Percentiles rank a stretch among this genome's conserved stretches.
Conservation (phyloP, 2,113 vertebrate species). For the Taxidea taxus region DNA sequence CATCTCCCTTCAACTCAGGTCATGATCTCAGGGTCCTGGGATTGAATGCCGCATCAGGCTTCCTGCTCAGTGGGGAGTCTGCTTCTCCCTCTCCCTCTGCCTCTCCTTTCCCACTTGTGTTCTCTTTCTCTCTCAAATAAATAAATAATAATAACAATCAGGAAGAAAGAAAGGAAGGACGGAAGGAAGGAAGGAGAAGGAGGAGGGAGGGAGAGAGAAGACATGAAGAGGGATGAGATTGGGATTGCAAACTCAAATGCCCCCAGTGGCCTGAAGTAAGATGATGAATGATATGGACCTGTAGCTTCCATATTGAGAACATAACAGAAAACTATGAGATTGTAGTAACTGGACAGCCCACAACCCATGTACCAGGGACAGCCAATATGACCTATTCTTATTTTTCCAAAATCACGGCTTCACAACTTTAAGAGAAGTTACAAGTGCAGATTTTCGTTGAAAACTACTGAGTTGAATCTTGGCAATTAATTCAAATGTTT, state of each 20-base stretch:
- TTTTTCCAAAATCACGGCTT: not conserved
- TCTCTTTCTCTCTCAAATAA: not conserved
- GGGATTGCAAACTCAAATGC: fast-evolving
- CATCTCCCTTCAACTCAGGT: not conserved
- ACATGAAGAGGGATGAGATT: not conserved
- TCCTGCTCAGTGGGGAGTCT: not conserved
- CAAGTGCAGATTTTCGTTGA: not conserved
- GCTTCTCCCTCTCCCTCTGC: not conserved
- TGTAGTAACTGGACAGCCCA: fast-evolving
- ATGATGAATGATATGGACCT: fast-evolving
- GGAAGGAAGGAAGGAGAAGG: not conserved
- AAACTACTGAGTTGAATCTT: not conserved
- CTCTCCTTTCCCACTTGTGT: not conserved
- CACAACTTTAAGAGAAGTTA: not conserved
- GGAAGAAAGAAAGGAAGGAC: not conserved
- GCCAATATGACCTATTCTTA: fast-evolving
- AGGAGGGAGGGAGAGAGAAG: not conserved
- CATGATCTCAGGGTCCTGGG: not conserved
- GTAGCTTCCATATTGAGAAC: fast-evolving
- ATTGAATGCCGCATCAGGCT: not conserved
- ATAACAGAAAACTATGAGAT: fast-evolving
- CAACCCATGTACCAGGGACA: fast-evolving
- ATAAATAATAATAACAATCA: not conserved
- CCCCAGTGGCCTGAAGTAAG: not conserved
- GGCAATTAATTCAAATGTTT: not conserved